phyloP scores from a whole-genome alignment of 2,797 vertebrate genomes.

The Hippoglossus hippoglossus region DNA sequence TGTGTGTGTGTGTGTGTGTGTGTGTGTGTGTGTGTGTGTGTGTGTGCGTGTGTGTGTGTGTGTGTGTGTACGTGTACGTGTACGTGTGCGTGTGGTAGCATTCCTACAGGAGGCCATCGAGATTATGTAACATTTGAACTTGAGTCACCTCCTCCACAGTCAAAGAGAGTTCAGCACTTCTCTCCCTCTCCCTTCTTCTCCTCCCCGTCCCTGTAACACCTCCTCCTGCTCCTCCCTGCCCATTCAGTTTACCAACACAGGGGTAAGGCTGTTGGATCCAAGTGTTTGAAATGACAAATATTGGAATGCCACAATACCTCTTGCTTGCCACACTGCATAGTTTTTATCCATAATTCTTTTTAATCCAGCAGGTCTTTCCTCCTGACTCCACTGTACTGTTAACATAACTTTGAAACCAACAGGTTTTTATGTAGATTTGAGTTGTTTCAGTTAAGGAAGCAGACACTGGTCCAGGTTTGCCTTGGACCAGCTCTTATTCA shows the following conservation, averaged over 20 bases:
- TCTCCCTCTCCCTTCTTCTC: not conserved
- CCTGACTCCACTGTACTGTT: too few relatives aligned
- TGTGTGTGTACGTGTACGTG: not conserved
- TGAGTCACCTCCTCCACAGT: constrained; percentile 34
- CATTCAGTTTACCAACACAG: not conserved
- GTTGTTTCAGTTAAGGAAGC: too few relatives aligned
- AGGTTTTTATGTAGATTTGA: too few relatives aligned
- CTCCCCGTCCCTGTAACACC: constrained; percentile 1
- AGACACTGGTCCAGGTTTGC: too few relatives aligned
- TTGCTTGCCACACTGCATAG: too few relatives aligned
- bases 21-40: too few relatives aligned
- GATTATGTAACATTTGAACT: constrained; percentile 58
- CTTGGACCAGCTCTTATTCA: too few relatives aligned
- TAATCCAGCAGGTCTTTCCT: too few relatives aligned
- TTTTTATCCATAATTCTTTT: too few relatives aligned
- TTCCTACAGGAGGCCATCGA: constrained; percentile 21
- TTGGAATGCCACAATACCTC: not conserved
- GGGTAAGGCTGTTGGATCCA: not conserved
- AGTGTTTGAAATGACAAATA: not conserved
- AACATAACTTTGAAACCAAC: too few relatives aligned
- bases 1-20: not conserved
- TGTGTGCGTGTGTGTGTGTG: constrained; percentile 1
- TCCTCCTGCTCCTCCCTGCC: not conserved
- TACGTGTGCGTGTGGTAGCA: not conserved
- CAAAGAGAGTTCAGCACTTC: constrained; percentile 47